Percentiles rank a stretch among this genome's conserved stretches.
Evolutionary conservation across 1,140 invertebrate genomes (phyloP).

Genomic region (Brachystomella parvula): DNA sequence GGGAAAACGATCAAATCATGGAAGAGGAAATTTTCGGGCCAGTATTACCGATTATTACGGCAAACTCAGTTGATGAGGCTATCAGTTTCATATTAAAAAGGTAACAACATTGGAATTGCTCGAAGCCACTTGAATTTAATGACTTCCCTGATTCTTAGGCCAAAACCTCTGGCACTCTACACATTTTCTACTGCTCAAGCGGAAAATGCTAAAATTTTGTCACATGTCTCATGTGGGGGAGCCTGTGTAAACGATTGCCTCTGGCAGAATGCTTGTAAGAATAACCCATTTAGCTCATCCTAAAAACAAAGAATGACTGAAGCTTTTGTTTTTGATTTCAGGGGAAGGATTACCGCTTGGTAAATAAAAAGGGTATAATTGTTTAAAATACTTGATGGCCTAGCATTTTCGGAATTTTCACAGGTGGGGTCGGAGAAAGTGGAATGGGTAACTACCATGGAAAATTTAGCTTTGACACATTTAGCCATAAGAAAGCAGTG

Average conservation of each 20-base stretch:
- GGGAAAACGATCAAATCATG: slow-evolving; percentile 19
- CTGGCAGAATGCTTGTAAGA: slow-evolving; percentile 28
- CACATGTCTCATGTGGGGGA: slow-evolving; percentile 59
- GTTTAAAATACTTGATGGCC: background rate
- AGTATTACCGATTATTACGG: slow-evolving; percentile 34
- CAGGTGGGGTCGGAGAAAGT: background rate
- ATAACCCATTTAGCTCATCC: background rate
- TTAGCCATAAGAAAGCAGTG: slow-evolving; percentile 57
- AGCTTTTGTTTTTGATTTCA: background rate
- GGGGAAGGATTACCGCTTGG: slow-evolving; percentile 78
- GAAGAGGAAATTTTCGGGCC: slow-evolving; percentile 50
- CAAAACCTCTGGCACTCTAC: slow-evolving; percentile 73
- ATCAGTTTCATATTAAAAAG: slow-evolving; percentile 65
- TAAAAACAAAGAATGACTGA: background rate
- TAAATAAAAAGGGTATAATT: slow-evolving; percentile 69
- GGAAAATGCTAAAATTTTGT: slow-evolving; percentile 62
- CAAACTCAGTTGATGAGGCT: slow-evolving; percentile 70
- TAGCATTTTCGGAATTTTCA: background rate
- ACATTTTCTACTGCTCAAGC: slow-evolving; percentile 68
- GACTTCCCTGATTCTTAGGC: slow-evolving; percentile 11
- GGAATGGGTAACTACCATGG: slow-evolving; percentile 55
- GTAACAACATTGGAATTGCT: slow-evolving; percentile 10
- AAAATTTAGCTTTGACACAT: slow-evolving; percentile 81
- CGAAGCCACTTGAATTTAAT: background rate
- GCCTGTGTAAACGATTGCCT: slow-evolving; percentile 26